Evolutionary conservation across 2,888 invertebrate genomes (phyloP).

Genomic region (Cacoxenus indagator): DNA sequence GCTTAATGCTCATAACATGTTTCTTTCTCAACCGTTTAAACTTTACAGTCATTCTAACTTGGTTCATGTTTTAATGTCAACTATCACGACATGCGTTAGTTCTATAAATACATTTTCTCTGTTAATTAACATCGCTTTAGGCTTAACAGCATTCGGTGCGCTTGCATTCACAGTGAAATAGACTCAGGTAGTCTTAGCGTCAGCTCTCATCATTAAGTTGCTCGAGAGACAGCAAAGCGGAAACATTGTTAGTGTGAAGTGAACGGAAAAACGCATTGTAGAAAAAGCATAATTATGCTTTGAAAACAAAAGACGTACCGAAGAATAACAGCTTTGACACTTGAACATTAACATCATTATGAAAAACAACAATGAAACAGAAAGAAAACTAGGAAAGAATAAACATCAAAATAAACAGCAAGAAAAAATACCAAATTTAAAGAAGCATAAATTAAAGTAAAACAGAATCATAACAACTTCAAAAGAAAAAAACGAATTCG

Average conservation of each 20-base stretch:
- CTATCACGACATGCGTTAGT: too few species aligned
- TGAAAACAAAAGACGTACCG: constrained; percentile 7
- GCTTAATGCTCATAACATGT: not conserved
- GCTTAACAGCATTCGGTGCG: too few species aligned
- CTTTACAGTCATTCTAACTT: not conserved
- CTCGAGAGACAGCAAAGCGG: constrained; percentile 34
- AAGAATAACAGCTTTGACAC: not conserved
- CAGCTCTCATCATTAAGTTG: constrained; percentile 23
- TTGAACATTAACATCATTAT: not conserved
- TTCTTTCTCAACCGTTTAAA: not conserved
- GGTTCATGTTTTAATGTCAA: too few species aligned
- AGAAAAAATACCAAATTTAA: not conserved
- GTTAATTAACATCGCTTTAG: too few species aligned
- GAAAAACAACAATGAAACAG: not conserved
- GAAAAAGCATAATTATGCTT: too few species aligned
- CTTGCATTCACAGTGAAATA: too few species aligned
- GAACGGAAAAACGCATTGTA: constrained; percentile 9
- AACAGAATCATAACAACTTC: not conserved
- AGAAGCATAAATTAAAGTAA: not conserved
- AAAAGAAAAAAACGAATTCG: not conserved
- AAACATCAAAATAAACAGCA: not conserved
- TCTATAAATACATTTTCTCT: too few species aligned
- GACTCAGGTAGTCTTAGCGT: too few species aligned
- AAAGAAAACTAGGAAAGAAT: not conserved
- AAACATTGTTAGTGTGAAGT: not conserved